These are phyloP conservation scores for Caenorhabditis japonica DNA, from an alignment of 2,888 invertebrate species.

Conservation along the genomic window DNA sequence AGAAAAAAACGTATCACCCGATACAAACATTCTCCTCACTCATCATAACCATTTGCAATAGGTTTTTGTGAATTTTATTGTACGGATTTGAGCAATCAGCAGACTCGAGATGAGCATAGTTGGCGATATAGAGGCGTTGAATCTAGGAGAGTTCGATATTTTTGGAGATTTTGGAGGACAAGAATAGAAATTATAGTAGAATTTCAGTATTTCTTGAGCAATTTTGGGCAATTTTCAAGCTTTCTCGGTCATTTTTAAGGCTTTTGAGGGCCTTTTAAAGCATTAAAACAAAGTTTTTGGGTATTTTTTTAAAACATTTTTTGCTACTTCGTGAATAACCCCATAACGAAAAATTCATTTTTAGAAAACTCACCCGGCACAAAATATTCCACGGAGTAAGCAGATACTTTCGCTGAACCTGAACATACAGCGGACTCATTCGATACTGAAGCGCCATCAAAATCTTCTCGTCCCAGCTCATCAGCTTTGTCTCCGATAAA, in stretches of 20 bases:
- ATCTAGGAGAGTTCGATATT: slow-evolving; percentile 13
- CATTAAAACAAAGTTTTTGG: no score
- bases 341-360: no score
- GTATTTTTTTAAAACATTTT: no score
- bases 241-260: no score
- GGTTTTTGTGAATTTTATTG: slow-evolving; percentile 39
- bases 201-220: no score
- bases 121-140: slow-evolving; percentile 36
- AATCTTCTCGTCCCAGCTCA: slow-evolving; percentile 54
- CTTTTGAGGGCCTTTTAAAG: no score
- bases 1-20: no score
- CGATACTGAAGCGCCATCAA: slow-evolving; percentile 47
- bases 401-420: slow-evolving; percentile 42
- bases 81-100: slow-evolving; percentile 21
- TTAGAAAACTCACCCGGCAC: slow-evolving; percentile 29
- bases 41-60: slow-evolving; percentile 42
- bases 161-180: no score
- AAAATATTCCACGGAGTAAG: slow-evolving; percentile 46
- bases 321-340: no score
- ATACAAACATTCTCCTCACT: slow-evolving; percentile 48
- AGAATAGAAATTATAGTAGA: no score
- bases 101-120: slow-evolving; percentile 5
- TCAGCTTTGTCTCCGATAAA: slow-evolving; percentile 29
- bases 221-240: no score
- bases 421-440: slow-evolving; percentile 50